These are phyloP conservation scores for Chlorodrepanis virens DNA, from an alignment of 2,113 vertebrate genomes.

Conservation along the genomic window DNA sequence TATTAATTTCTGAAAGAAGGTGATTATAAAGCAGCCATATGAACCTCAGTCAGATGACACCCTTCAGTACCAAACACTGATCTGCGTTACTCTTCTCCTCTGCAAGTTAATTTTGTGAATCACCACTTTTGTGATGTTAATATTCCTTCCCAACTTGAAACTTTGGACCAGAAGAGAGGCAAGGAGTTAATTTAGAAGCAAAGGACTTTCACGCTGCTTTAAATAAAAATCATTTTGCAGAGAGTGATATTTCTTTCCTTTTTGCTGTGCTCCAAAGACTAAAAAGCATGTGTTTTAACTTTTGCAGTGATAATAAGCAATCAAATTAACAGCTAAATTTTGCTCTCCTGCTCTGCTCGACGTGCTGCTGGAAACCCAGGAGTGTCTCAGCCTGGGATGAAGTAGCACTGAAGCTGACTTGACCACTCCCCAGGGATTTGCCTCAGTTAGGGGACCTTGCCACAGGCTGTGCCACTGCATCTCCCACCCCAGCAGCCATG, in stretches of 20 bases:
- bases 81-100: constrained; percentile 15
- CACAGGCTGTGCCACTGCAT: fast-evolving
- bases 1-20: constrained; percentile 79
- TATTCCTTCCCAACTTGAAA: constrained; percentile 52
- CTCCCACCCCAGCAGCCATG: not conserved
- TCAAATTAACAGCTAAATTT: constrained; percentile 21
- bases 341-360: not conserved
- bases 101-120: constrained; percentile 68
- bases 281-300: constrained; percentile 28
- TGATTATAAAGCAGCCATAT: constrained; percentile 73
- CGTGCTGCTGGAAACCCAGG: not conserved
- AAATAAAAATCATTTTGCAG: not conserved
- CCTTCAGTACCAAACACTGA: constrained; percentile 55
- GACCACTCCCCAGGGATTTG: not conserved
- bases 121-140: constrained; percentile 62
- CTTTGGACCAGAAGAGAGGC: constrained; percentile 18
- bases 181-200: constrained; percentile 31
- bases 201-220: not conserved
- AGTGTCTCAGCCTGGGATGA: not conserved
- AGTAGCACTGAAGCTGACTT: not conserved
- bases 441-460: not conserved
- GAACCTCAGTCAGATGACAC: constrained; percentile 71
- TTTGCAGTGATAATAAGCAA: constrained; percentile 4
- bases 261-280: not conserved
- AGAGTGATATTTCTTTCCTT: constrained; percentile 12